Base-by-base conservation (phyloP, 2,888 invertebrate species). In the Erpobdella octoculata region DNA sequence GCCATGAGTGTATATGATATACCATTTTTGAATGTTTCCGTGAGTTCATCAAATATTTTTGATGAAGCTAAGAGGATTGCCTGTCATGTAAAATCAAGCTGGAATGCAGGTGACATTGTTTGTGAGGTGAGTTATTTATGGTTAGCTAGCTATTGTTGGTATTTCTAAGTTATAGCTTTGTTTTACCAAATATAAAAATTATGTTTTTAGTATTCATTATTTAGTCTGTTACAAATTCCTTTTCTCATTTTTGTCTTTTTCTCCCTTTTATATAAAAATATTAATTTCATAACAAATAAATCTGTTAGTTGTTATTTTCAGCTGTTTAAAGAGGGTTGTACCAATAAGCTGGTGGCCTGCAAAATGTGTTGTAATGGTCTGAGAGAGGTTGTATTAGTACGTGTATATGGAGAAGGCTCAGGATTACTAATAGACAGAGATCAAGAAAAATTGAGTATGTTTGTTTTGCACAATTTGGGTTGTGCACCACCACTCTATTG, bases 281-380 rank as follows among this genome's bases (percentile, higher is more conserved):
- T 9, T 8, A 38, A 15, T 12, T 36, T 28, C 41, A 18, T 18
- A 18, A 21, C 21, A 25, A 6, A 9, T 41, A 15, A 6, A 41
- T 15, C 6, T 15, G 18, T 41, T 12, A 28, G 8, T 25, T 46
- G 21, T 15, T 67, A 15, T 9, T 67, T 31, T 3, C 18, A 95
- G 93, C 84, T 89, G 80, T 93, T 95, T 83, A 93, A 92, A 75
- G 91, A 93, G 86, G 95, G 95, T 61, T 91, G 93, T 75, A 93
- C 94, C 65, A 95, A 95, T 85, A 92, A 91, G 83, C 86, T 96
- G 78, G 87, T 94, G 21, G 72, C 72, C n/a, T 74, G 74, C 71
- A 25, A 48, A 31, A 69, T 67, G 15, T 70, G 71, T n/a, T n/a
- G 28, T 6, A 61, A 46, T 15, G 46, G 36, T 1, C 37, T 33